Evolutionary conservation across 2,888 invertebrate genomes (phyloP), one percentile per base, ranked within the genome.

Genomic region (Leptothorax acervorum): DNA sequence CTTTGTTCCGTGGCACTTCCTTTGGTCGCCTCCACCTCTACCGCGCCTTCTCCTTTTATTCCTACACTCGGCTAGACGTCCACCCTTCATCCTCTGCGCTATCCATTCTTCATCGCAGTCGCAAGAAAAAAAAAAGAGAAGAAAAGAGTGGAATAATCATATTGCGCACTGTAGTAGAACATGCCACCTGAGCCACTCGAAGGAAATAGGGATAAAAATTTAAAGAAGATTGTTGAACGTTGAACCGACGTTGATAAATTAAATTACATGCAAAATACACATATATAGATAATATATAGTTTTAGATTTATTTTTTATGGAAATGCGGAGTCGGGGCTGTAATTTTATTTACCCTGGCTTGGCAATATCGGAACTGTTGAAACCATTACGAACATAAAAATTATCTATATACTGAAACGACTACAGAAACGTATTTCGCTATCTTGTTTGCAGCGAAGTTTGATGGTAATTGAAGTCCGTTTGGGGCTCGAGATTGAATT

Each of bases 1-100:
- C 90, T 90, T 90, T 90, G 90, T 90, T 91, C 90, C 83, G 62
- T 85, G 75, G 75, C 90, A 90, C 85, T 91, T 90, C 89, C 89
- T 91, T 90, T 89, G 85, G 86, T 89, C 90, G 76, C 83, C 83
- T 73, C 83, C 90, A 88, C 83, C 87, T 79, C 45, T 85, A 85
- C 88, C 71, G 60, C 76, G 85, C 90, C 88, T 90, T 70, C 75
- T 81, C 89, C 88, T 86, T 90, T 90, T 90, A 90, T 90, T 84
- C 90, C 86, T 62, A 74, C 48, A 82, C 89, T 84, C 89, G 82
- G 85, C 87, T 73, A 74, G 48, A 79, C 86, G 84, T 90, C 89
- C 87, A 86, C 85, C 86, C 86, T 86, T 85, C 86, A 90, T 90
- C 89, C 90, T 89, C 79, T 39, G 82, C 45, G 86, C 83, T 85